A percentile compares a stretch with the other conserved stretches of the same genome.
Conservation (phyloP, 1,140 invertebrate genomes). For the Lepidurus packardi region DNA sequence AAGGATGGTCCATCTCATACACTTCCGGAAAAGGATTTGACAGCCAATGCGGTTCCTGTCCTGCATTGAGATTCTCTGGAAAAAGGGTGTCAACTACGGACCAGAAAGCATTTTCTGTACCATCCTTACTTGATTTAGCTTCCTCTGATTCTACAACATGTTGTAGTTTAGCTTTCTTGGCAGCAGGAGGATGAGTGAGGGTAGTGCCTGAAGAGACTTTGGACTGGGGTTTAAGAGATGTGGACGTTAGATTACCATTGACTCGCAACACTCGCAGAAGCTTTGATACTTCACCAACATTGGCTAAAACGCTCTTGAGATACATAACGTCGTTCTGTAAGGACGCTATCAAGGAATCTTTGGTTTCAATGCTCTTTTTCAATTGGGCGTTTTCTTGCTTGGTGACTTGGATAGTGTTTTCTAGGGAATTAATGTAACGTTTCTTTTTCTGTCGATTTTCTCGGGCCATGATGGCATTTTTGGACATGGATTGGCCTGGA, state of each 20-base stretch:
- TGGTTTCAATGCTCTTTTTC: slow-evolving; percentile 1
- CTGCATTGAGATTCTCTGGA: not conserved
- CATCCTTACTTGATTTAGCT: not conserved
- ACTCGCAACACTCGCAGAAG: slow-evolving; percentile 23
- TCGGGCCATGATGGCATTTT: slow-evolving; percentile 27
- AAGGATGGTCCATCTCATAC: not conserved
- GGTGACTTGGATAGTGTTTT: slow-evolving; percentile 9
- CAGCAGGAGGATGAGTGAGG: not conserved
- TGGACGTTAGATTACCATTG: slow-evolving; percentile 23
- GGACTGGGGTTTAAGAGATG: slow-evolving; percentile 18
- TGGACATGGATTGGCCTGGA: slow-evolving; percentile 16
- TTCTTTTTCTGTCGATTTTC: slow-evolving; percentile 31
- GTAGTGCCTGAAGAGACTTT: not conserved
- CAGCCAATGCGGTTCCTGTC: slow-evolving; percentile 25
- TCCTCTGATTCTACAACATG: not conserved
- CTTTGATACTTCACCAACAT: slow-evolving; percentile 27
- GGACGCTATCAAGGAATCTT: slow-evolving; percentile 9
- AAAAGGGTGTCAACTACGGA: not conserved
- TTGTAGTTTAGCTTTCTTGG: slow-evolving; percentile 25
- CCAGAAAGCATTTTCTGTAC: not conserved
- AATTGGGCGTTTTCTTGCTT: slow-evolving; percentile 29
- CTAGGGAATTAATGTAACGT: slow-evolving; percentile 28
- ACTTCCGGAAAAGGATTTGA: not conserved
- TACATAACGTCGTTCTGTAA: slow-evolving; percentile 28
- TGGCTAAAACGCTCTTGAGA: slow-evolving; percentile 30